Evolutionary conservation across 2,797 vertebrate genomes (phyloP).

Genomic region (Nyctalus aviator): DNA sequence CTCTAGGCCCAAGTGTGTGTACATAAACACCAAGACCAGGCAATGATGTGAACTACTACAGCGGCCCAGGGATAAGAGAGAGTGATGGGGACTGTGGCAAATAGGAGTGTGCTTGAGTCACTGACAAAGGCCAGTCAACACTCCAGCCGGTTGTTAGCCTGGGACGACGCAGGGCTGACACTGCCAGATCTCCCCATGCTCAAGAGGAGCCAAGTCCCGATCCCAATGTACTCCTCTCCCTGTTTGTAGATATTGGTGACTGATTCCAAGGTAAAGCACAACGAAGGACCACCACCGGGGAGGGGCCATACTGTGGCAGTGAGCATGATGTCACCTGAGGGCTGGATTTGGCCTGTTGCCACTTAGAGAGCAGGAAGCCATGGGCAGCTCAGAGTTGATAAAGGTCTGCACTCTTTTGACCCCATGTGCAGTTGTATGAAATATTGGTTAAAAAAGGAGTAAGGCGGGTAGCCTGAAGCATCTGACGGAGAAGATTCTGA

Average conservation of each 20-base stretch:
- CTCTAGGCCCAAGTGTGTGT: background rate
- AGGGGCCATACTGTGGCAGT: background rate
- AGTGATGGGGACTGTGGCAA: background rate
- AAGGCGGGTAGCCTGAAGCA: background rate
- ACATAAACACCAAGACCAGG: background rate
- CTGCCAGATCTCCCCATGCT: background rate
- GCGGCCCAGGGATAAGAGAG: background rate
- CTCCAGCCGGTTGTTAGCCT: background rate
- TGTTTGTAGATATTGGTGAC: background rate
- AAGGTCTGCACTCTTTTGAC: background rate
- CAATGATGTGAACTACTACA: background rate
- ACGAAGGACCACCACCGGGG: background rate
- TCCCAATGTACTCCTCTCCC: background rate
- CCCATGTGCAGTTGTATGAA: background rate
- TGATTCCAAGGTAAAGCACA: constrained; percentile 18
- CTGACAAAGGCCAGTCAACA: background rate
- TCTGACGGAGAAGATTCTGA: constrained; percentile 3
- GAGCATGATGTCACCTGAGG: background rate
- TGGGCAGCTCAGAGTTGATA: background rate
- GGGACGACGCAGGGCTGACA: background rate
- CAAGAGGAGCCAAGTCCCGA: background rate
- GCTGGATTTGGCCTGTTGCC: background rate
- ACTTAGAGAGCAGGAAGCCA: background rate
- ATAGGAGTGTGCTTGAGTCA: background rate
- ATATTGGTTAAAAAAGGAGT: background rate